Base-by-base conservation (phyloP, 2,797 vertebrate genomes). In the Mastacembelus armatus region DNA sequence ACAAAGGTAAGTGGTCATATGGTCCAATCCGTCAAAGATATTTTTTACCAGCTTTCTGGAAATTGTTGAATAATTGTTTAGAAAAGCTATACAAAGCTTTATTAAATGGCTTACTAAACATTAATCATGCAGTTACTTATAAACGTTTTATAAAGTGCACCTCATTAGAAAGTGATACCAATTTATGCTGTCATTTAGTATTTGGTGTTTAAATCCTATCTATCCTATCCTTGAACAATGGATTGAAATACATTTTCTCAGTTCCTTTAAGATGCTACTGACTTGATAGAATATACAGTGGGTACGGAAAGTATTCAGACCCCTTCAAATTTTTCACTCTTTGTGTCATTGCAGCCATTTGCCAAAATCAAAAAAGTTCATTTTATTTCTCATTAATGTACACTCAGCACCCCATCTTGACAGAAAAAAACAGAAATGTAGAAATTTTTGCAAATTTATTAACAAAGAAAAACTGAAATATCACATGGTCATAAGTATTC, bases 31-130 rank as follows among this genome's bases (percentile, higher is more conserved):
- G 27, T 54, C 56, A 42, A 14, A 61, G 38, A 27, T 7, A 14
- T 21, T 18, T 42, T 39, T 42, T 38, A 24, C 5, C 24, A 5
- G 12, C 18, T 42, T 52, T 40, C 12, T 4, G 36, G 49, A 43
- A 14, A 21, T 54, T 15, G 10, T 18, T 56, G 29, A n/a, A 36
- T 62, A 59, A 63, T 58, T 11, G 10, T 32, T 33, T 55, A 21
- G 22, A 18, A 44, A 2, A 29, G 55, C 55, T 36, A 24, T 26
- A 42, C 22, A 29, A 55, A 27, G 32, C 11, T 60, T 55, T 26
- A 42, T 56, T 48, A 30, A 61, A 50, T 56, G 4, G 19, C 27
- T 24, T 54, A 58, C 59, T 49, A 40, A 61, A 39, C 24, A 59
- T 64, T 51, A 16, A 35, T 33, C 50, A 33, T 39, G 29, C 19